A percentile compares a stretch with the other conserved stretches of the same genome.
Conservation (phyloP, 2,888 invertebrate species). For the Trileptium ribeirensis region DNA sequence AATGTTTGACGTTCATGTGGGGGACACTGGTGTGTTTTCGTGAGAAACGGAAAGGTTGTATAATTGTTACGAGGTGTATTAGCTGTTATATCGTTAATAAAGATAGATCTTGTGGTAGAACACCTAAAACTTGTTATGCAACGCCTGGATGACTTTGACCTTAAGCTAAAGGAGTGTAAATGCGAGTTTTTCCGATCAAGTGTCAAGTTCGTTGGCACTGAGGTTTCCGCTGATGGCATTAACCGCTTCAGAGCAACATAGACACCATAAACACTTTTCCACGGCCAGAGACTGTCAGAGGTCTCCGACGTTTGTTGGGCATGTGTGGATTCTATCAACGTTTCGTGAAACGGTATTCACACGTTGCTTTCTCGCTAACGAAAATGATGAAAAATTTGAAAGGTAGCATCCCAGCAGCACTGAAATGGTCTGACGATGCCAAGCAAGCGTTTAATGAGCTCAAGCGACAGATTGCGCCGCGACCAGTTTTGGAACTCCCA, state of each 20-base stretch:
- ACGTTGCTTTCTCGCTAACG: not conserved
- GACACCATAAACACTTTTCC: not conserved
- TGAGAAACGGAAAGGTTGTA: no score
- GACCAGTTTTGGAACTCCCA: not conserved
- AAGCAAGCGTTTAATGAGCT: not conserved
- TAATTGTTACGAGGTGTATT: no score
- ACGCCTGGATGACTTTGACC: no score
- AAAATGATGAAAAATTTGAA: not conserved
- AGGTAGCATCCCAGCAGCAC: not conserved
- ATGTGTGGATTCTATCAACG: constrained; percentile 10
- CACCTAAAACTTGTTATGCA: no score
- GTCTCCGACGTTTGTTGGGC: not conserved
- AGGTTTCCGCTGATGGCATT: not conserved
- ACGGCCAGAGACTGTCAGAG: not conserved
- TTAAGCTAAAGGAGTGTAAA: no score
- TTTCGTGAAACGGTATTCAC: not conserved
- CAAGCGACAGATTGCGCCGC: not conserved
- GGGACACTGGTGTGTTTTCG: no score
- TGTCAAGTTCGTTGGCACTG: not conserved
- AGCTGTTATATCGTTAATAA: no score
- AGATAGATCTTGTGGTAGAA: no score
- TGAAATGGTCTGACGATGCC: not conserved
- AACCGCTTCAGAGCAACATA: not conserved
- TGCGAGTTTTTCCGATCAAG: not conserved
- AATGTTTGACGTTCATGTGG: no score